These are phyloP conservation scores for Azorinus chamasolen DNA, from an alignment of 2,888 invertebrate genomes.

Conservation along the genomic window DNA sequence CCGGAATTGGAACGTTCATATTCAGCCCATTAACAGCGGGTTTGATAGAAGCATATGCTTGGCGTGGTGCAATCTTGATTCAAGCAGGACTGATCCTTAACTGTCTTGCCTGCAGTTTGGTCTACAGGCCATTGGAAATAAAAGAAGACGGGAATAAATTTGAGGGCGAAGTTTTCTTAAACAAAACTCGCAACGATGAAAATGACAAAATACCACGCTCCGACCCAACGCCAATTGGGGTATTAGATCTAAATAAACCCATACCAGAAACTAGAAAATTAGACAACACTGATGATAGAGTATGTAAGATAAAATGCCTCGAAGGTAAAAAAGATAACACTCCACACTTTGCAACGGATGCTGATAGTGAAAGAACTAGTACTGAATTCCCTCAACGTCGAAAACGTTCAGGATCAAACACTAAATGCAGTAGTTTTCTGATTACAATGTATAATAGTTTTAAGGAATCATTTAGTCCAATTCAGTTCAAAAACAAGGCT, in stretches of 20 bases:
- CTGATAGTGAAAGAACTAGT: too few relatives aligned
- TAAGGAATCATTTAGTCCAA: conserved; percentile 9
- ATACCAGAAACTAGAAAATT: background rate
- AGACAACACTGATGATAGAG: background rate
- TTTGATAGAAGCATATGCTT: conserved; percentile 34
- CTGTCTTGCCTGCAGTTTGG: conserved; percentile 42
- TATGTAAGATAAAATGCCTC: too few relatives aligned
- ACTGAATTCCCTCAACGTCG: too few relatives aligned
- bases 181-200: too few relatives aligned
- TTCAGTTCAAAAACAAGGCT: conserved; percentile 87
- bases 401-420: too few relatives aligned
- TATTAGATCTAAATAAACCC: too few relatives aligned
- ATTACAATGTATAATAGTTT: background rate
- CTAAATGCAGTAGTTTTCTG: too few relatives aligned
- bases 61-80: conserved; percentile 27
- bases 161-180: background rate
- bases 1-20: conserved; percentile 31
- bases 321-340: too few relatives aligned
- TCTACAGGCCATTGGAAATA: conserved; percentile 38
- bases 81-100: conserved; percentile 34
- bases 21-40: conserved; percentile 17
- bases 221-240: background rate
- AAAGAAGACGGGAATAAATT: background rate
- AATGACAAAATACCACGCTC: background rate
- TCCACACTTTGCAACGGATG: too few relatives aligned